Conservation (phyloP, 2,113 vertebrate genomes). For the Hipposideros armiger region DNA sequence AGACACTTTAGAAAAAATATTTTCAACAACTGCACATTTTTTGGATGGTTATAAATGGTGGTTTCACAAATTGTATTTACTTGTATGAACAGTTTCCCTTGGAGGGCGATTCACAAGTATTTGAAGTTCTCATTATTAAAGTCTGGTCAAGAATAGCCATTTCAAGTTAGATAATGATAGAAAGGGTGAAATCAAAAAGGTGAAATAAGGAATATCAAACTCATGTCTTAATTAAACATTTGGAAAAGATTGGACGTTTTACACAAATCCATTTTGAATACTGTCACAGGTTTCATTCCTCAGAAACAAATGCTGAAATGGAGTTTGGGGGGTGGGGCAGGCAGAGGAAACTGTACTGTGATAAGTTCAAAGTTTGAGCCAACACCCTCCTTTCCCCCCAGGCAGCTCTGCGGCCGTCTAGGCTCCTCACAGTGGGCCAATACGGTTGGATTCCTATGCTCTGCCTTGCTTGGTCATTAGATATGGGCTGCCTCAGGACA, state of each 20-base stretch:
- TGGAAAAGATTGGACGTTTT: not conserved
- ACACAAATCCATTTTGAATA: not conserved
- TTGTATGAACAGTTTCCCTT: not conserved
- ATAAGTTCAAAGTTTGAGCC: not conserved
- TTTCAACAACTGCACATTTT: not conserved
- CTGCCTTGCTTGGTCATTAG: not conserved
- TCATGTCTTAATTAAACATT: not conserved
- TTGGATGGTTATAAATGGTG: not conserved
- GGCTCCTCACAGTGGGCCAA: not conserved
- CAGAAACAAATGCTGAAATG: not conserved
- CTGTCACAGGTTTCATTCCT: not conserved
- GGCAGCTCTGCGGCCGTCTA: not conserved
- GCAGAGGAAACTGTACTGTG: not conserved
- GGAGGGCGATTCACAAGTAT: not conserved
- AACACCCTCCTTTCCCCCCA: rapidly evolving
- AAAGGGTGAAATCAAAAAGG: not conserved
- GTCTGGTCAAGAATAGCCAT: not conserved
- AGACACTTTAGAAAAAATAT: not conserved
- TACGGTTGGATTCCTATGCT: not conserved
- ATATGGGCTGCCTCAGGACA: too few species aligned
- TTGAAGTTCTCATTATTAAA: not conserved
- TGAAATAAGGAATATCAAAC: not conserved
- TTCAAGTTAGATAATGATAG: not conserved
- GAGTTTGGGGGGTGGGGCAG: not conserved
- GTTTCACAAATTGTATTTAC: not conserved